phyloP scores from a whole-genome alignment of 2,113 vertebrate genomes.

The Rhinichthys klamathensis region DNA sequence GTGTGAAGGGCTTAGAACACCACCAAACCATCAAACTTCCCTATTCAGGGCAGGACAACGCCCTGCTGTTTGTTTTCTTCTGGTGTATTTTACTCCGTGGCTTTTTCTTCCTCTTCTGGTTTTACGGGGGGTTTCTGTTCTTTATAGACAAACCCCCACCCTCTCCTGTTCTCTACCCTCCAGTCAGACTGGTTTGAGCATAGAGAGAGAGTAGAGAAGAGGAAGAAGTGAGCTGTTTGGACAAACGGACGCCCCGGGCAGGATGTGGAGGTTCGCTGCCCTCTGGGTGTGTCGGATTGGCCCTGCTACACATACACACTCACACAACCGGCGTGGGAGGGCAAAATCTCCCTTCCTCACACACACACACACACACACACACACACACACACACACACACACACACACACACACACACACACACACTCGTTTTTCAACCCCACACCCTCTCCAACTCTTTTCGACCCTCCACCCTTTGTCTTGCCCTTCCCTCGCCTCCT shows the following conservation, averaged over 20 bases:
- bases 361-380: conserved; percentile 40
- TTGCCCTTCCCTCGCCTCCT: conserved; percentile 20
- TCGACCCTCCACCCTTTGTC: conserved; percentile 61
- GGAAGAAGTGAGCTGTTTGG: conserved; percentile 67
- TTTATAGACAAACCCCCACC: conserved; percentile 45
- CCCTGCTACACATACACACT: conserved; percentile 60
- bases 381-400: conserved; percentile 50
- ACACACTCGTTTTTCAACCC: conserved; percentile 63
- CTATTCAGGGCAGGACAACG: conserved; percentile 48
- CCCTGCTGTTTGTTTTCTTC: conserved; percentile 55
- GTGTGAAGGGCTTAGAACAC: conserved; percentile 46
- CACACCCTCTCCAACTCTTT: conserved; percentile 62
- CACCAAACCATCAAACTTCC: conserved; percentile 44
- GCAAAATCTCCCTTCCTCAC: conserved; percentile 31
- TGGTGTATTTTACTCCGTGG: conserved; percentile 50
- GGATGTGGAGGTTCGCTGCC: conserved; percentile 79
- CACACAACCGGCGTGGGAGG: conserved; percentile 40
- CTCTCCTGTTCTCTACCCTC: conserved; percentile 60
- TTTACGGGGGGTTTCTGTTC: conserved; percentile 54
- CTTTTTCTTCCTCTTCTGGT: conserved; percentile 56
- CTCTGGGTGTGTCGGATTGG: conserved; percentile 77
- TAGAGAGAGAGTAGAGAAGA: conserved; percentile 49
- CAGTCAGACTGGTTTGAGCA: conserved; percentile 67
- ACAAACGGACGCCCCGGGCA: conserved; percentile 77
- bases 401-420: conserved; percentile 54